Percentiles rank a stretch among this genome's conserved stretches.
Conservation (phyloP, 2,797 vertebrate species). For the Sandelia bainsii region DNA sequence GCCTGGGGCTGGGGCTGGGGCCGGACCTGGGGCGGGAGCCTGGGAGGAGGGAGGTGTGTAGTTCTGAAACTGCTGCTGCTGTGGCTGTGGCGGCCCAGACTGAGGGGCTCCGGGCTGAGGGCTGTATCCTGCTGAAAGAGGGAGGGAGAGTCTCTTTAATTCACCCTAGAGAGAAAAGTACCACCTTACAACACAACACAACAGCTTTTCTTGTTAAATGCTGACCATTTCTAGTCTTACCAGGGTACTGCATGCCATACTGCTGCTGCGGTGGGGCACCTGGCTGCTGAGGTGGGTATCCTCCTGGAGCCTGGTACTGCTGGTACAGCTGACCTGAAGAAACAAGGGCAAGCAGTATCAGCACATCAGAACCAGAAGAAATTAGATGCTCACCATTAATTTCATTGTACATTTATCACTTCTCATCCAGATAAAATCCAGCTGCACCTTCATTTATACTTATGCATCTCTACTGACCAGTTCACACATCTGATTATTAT, state of each 20-base stretch:
- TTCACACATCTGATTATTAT: neutral
- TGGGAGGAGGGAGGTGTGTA: slow-evolving; percentile 91
- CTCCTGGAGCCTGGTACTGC: slow-evolving; percentile 95
- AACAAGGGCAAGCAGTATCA: slow-evolving; percentile 17
- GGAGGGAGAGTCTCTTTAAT: neutral
- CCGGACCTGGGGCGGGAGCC: slow-evolving; percentile 83
- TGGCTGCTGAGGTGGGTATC: slow-evolving; percentile 93
- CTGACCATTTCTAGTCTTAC: slow-evolving; percentile 81
- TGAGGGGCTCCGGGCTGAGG: slow-evolving; percentile 86
- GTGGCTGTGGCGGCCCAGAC: slow-evolving; percentile 83
- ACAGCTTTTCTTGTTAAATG: neutral
- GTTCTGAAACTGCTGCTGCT: slow-evolving; percentile 93
- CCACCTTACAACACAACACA: neutral
- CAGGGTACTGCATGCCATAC: slow-evolving; percentile 95
- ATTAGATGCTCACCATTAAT: neutral
- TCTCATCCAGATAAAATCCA: neutral
- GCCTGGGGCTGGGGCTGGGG: slow-evolving; percentile 67
- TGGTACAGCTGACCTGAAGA: slow-evolving; percentile 94
- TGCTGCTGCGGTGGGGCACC: slow-evolving; percentile 88
- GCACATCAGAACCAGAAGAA: neutral
- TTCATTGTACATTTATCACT: neutral
- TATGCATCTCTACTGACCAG: neutral
- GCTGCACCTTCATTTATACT: neutral
- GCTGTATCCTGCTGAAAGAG: slow-evolving; percentile 88
- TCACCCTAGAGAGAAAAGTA: neutral